Evolutionary conservation across 2,797 vertebrate genomes (phyloP).

Genomic region (Acanthurus tractus): DNA sequence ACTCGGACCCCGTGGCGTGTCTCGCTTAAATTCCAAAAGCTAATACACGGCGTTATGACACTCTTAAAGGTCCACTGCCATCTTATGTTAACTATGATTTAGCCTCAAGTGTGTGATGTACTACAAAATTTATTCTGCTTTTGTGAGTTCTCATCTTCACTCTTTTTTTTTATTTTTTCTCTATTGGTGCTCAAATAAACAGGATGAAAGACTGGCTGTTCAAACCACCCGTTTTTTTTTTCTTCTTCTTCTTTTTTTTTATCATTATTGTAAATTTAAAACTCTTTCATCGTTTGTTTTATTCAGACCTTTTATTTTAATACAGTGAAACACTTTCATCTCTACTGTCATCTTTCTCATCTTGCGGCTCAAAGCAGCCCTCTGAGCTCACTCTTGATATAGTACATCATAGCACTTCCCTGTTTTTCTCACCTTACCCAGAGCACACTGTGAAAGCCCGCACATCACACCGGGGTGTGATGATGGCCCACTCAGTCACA

Average conservation of each 20-base stretch:
- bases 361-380: constrained; percentile 65
- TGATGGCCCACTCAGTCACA: constrained; percentile 72
- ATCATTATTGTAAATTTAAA: constrained; percentile 50
- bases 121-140: constrained; percentile 36
- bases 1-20: constrained; percentile 42
- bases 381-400: constrained; percentile 70
- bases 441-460: constrained; percentile 72
- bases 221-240: constrained; percentile 9
- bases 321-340: constrained; percentile 75
- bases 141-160: constrained; percentile 23
- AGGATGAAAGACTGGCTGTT: constrained; percentile 28
- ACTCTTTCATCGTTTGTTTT: constrained; percentile 65
- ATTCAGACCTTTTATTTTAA: constrained; percentile 73
- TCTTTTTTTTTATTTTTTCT: constrained; percentile 21
- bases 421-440: constrained; percentile 81
- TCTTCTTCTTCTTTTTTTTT: too few relatives aligned
- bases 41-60: constrained; percentile 58
- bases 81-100: constrained; percentile 64
- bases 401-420: constrained; percentile 75
- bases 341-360: constrained; percentile 66
- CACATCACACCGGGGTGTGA: constrained; percentile 68
- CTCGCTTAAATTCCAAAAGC: constrained; percentile 49
- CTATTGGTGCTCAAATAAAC: constrained; percentile 35
- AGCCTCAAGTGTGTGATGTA: constrained; percentile 43
- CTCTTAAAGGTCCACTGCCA: constrained; percentile 73